Conservation (phyloP, 2,797 vertebrate species). For the Gambusia yucatana region DNA sequence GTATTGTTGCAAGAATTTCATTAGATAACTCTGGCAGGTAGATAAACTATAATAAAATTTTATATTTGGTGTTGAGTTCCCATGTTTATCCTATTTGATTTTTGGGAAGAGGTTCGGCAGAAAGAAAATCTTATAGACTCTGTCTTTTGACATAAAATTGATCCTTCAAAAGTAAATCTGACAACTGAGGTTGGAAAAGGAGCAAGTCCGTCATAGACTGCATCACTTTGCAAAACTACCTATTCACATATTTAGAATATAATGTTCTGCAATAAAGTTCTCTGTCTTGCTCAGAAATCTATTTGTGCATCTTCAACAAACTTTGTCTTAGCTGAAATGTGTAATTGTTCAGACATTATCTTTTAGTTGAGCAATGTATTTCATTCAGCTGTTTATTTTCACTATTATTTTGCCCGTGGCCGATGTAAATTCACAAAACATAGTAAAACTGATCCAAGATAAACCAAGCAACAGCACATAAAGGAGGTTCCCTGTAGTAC, state of each 20-base stretch:
- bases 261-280: neutral
- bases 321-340: neutral
- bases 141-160: neutral
- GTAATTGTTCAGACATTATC: neutral
- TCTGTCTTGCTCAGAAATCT: neutral
- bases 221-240: neutral
- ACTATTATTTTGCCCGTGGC: neutral
- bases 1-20: conserved; percentile 14
- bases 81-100: conserved; percentile 14
- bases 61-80: neutral
- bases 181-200: neutral
- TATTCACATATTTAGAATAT: neutral
- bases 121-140: neutral
- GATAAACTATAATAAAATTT: conserved; percentile 18
- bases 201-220: neutral
- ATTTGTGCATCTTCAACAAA: neutral
- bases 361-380: neutral
- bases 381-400: neutral
- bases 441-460: neutral
- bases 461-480: neutral
- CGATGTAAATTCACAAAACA: neutral
- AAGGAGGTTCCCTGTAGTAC: neutral
- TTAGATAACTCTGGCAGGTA: conserved; percentile 4
- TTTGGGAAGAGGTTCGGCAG: neutral
- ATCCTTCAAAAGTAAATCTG: neutral